phyloP scores from a whole-genome alignment of 2,888 invertebrate species.

The Polietes domitor region DNA sequence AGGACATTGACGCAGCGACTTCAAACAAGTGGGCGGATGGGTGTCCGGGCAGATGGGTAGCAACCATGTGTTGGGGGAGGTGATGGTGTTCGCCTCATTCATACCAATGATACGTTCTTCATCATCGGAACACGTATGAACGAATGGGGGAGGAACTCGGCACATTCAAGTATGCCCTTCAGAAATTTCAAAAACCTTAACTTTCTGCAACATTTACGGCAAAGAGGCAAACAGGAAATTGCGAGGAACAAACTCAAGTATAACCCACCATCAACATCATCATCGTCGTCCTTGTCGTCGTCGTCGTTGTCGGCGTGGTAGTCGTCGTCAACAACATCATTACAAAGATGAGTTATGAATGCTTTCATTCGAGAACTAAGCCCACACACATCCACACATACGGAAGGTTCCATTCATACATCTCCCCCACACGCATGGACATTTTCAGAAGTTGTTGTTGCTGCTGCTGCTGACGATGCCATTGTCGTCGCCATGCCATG shows the following conservation, averaged over 20 bases:
- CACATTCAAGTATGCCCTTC: slow-evolving; percentile 63
- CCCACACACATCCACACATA: not conserved
- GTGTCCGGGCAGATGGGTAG: not conserved
- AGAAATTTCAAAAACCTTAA: slow-evolving; percentile 65
- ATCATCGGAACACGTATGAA: slow-evolving; percentile 18
- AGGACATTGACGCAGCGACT: slow-evolving; percentile 63
- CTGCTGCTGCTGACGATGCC: slow-evolving; percentile 24
- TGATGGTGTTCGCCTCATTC: slow-evolving; percentile 6
- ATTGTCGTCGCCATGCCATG: not conserved
- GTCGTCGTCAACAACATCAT: slow-evolving; percentile 45
- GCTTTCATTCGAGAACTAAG: slow-evolving; percentile 30
- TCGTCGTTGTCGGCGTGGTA: slow-evolving; percentile 1
- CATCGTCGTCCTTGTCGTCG: slow-evolving; percentile 7
- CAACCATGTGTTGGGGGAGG: not conserved
- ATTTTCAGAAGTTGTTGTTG: slow-evolving; percentile 7
- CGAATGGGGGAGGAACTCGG: slow-evolving; percentile 43
- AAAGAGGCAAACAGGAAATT: slow-evolving; percentile 69
- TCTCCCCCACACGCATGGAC: not conserved
- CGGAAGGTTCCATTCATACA: not conserved
- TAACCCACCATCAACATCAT: slow-evolving; percentile 58
- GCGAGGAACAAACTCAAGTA: slow-evolving; percentile 68
- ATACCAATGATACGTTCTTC: slow-evolving; percentile 22
- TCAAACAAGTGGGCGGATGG: slow-evolving; percentile 52
- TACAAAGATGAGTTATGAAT: slow-evolving; percentile 62
- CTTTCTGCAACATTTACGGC: slow-evolving; percentile 65